Conservation (phyloP, 1,140 invertebrate species). For the Phymastichus coffea region DNA sequence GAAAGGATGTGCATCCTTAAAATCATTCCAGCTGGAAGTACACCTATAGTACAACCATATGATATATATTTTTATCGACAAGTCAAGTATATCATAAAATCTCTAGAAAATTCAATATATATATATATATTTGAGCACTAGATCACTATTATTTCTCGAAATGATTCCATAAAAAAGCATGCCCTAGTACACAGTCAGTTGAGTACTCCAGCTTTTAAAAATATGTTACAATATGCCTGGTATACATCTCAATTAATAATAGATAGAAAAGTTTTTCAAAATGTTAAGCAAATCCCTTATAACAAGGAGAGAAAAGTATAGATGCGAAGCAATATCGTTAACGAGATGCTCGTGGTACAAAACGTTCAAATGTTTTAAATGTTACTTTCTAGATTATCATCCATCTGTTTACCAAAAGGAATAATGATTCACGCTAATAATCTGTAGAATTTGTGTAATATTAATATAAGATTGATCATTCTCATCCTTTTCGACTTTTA, state of each 20-base stretch:
- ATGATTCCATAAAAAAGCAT: slow-evolving; percentile 30
- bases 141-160: slow-evolving; percentile 1
- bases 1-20: slow-evolving; percentile 20
- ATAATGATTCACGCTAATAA: too few relatives aligned
- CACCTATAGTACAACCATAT: slow-evolving; percentile 29
- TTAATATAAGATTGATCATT: too few relatives aligned
- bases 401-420: not conserved
- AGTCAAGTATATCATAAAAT: slow-evolving; percentile 32
- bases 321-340: not conserved
- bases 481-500: too few relatives aligned
- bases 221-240: slow-evolving; percentile 28
- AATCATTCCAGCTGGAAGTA: slow-evolving; percentile 33
- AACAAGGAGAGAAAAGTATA: not conserved
- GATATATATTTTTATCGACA: slow-evolving; percentile 37
- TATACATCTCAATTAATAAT: not conserved
- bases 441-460: too few relatives aligned
- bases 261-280: not conserved
- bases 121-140: slow-evolving; percentile 18
- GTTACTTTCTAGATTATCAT: not conserved
- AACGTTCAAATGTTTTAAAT: not conserved
- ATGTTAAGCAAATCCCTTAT: not conserved
- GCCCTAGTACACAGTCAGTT: slow-evolving; percentile 25
- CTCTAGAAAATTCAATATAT: slow-evolving; percentile 16
- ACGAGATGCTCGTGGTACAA: not conserved
- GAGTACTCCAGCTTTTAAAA: too few relatives aligned